Evolutionary conservation across 1,140 invertebrate species (phyloP).

Genomic region (Procambarus clarkii): DNA sequence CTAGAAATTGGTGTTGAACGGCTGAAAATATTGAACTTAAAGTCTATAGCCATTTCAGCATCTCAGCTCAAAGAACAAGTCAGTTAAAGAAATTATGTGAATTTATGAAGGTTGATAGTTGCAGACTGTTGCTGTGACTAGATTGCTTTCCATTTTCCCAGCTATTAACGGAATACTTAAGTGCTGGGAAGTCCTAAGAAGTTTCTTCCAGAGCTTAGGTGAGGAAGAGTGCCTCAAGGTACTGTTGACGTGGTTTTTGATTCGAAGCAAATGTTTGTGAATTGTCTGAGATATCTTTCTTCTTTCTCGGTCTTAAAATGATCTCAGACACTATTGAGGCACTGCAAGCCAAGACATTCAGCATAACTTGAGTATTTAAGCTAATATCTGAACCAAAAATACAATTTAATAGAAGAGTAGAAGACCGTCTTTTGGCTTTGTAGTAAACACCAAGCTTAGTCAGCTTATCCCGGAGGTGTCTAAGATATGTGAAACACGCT

Average conservation of each 20-base stretch:
- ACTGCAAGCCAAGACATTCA: neutral
- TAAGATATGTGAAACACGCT: neutral
- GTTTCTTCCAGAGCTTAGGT: too few species aligned
- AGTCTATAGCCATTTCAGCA: too few species aligned
- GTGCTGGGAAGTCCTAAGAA: too few species aligned
- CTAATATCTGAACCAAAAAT: neutral
- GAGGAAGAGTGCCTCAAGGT: too few species aligned
- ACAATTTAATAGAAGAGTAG: neutral
- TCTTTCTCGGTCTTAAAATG: neutral
- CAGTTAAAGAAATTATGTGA: too few species aligned
- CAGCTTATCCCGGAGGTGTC: neutral
- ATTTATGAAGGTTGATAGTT: too few species aligned
- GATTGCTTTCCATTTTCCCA: too few species aligned
- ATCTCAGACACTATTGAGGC: neutral
- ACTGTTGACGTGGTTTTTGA: neutral
- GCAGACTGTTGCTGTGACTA: too few species aligned
- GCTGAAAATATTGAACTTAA: too few species aligned
- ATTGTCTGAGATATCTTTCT: neutral
- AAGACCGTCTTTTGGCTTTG: neutral
- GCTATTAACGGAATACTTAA: too few species aligned
- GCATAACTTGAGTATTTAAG: neutral
- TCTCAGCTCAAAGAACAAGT: too few species aligned
- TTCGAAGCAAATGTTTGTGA: neutral
- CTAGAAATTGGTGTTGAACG: too few species aligned
- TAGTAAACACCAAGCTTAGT: neutral